Evolutionary conservation across 2,797 vertebrate genomes (phyloP).

Genomic region (Microcaecilia unicolor): DNA sequence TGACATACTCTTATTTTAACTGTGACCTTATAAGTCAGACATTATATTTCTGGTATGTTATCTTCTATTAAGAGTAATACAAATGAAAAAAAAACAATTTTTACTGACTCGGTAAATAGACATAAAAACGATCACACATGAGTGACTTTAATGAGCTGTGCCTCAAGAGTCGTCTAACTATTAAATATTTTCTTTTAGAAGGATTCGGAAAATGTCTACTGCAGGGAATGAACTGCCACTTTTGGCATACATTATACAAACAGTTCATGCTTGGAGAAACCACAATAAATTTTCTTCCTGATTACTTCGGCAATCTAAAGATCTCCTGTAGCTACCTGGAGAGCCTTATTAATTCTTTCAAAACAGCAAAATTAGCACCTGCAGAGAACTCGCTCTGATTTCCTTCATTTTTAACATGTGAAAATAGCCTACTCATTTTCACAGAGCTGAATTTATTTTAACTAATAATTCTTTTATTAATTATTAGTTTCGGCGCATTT

Average conservation of each 20-base stretch:
- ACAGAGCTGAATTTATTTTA: slow-evolving; percentile 27
- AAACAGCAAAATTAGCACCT: slow-evolving; percentile 69
- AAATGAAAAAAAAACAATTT: no score
- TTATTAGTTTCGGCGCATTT: slow-evolving; percentile 7
- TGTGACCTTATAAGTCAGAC: no score
- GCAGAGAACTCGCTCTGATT: slow-evolving; percentile 56
- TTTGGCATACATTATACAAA: slow-evolving; percentile 69
- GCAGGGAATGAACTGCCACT: slow-evolving; percentile 68
- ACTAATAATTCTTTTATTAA: slow-evolving; percentile 10
- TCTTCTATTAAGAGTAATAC: no score
- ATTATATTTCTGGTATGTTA: no score
- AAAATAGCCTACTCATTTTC: slow-evolving; percentile 28
- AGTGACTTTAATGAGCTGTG: slow-evolving; percentile 56
- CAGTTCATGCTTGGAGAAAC: slow-evolving; percentile 58
- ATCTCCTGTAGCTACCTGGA: slow-evolving; percentile 63
- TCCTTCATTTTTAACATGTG: slow-evolving; percentile 49
- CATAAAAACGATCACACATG: slow-evolving; percentile 51
- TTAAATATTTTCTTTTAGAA: slow-evolving; percentile 68
- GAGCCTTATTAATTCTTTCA: slow-evolving; percentile 68
- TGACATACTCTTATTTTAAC: no score
- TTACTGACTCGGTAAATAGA: no score
- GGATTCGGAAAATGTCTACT: slow-evolving; percentile 58
- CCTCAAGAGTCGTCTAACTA: slow-evolving; percentile 55
- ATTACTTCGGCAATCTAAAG: slow-evolving; percentile 61
- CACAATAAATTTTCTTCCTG: slow-evolving; percentile 67